Conservation (phyloP, 2,888 invertebrate species). For the Papilio gigon region DNA sequence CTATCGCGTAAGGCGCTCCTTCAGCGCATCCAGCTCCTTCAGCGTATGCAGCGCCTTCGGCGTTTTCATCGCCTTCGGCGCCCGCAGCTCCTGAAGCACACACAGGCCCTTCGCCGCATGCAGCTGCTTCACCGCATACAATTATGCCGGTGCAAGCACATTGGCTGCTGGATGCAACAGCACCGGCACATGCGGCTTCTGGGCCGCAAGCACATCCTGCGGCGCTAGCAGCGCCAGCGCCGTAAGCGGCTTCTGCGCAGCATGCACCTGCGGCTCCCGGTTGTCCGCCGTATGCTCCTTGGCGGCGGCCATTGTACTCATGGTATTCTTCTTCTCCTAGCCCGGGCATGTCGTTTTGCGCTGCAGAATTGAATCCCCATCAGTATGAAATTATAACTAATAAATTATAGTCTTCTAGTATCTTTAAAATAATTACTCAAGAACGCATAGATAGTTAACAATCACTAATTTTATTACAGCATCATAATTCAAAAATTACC, state of each 20-base stretch:
- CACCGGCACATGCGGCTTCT: not conserved
- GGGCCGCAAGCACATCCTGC: not conserved
- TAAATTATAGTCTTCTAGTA: too few relatives aligned
- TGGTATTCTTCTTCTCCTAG: not conserved
- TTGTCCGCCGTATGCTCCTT: not conserved
- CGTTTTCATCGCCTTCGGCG: not conserved
- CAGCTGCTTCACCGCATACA: not conserved
- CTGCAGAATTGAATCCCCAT: too few relatives aligned
- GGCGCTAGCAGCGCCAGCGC: not conserved
- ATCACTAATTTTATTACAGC: not conserved
- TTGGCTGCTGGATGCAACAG: not conserved
- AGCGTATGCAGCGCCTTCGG: not conserved
- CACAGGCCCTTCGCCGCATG: not conserved
- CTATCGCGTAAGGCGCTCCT: too few relatives aligned
- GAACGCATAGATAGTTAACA: too few relatives aligned
- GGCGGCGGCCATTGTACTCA: not conserved
- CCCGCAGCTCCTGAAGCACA: not conserved
- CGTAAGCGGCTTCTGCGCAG: not conserved
- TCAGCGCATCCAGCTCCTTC: not conserved
- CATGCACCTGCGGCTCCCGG: not conserved
- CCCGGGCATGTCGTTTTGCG: conserved; percentile 5
- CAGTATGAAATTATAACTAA: too few relatives aligned
- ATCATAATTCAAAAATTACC: too few relatives aligned
- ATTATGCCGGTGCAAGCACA: not conserved
- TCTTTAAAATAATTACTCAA: too few relatives aligned